Base-by-base conservation (phyloP, 2,797 vertebrate genomes). In the Rhincodon typus region DNA sequence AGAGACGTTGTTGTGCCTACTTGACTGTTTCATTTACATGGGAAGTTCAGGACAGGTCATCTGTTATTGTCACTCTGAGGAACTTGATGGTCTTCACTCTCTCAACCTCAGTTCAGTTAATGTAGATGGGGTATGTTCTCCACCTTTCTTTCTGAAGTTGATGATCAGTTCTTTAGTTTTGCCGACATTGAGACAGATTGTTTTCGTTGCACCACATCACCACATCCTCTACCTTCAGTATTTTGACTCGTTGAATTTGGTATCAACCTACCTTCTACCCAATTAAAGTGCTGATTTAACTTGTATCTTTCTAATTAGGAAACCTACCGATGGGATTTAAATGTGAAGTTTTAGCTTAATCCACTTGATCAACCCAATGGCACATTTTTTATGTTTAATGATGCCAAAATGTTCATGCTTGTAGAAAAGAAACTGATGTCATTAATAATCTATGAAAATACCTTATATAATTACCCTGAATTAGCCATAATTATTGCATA, bases 391-490 rank as follows among this genome's bases (percentile, higher is more conserved):
- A 3, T 70, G 91, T 50, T 94, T 72, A 72, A 94, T 17, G 67
- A 50, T 70, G 67, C 67, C 66, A 42, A 42, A 69, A 94, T 53
- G 30, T 91, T 72, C 94, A 94, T 42, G 38, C 93, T 94, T 72
- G 66, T 72, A 70, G 69, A 30, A 7, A 53, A 46, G 69, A 17
- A 95, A 57, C 70, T 74, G 70, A 46, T 94, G 23, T 30, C 38
- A 74, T 95, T 95, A 53, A 95, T 77, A 95, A 27, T 95, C 70
- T 30, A 95, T 57, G 70, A 94, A 94, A 94, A 50, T 72, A 94
- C 93, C 15, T 74, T 7, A 42, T 23, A 46, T 95, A 95, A 95
- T 95, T 95, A n/a, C 27, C 17, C 70, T 95, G 94, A 95, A 95
- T 74, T 77, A 57, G 17, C 94, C 30, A 57, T 95, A 53, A 95